These are phyloP conservation scores for Dissostichus mawsoni DNA, from an alignment of 2,113 vertebrate genomes.

Conservation along the genomic window DNA sequence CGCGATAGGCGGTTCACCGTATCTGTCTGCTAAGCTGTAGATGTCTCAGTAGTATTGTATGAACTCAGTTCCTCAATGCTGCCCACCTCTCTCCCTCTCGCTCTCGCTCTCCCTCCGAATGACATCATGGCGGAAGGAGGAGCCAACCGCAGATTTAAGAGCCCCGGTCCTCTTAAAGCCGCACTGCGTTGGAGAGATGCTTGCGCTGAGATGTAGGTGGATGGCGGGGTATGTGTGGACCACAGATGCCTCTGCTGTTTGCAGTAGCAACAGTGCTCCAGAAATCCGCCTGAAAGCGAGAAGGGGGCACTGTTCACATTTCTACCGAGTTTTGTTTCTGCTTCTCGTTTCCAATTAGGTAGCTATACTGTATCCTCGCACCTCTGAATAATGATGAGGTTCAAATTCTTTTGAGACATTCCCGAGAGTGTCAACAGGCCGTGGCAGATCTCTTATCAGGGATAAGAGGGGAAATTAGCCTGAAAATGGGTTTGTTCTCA, in stretches of 20 bases:
- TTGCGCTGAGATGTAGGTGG: constrained; percentile 57
- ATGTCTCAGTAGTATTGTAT: constrained; percentile 87
- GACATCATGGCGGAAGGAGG: constrained; percentile 84
- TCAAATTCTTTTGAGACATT: constrained; percentile 44
- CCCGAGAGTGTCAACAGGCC: constrained; percentile 38
- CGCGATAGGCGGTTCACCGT: constrained; percentile 80
- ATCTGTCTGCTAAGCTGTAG: constrained; percentile 83
- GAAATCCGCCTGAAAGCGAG: constrained; percentile 72
- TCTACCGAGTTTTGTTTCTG: constrained; percentile 54
- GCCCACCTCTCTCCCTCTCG: constrained; percentile 81
- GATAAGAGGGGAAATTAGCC: constrained; percentile 11
- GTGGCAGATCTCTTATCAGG: constrained; percentile 26
- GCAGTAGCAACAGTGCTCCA: constrained; percentile 48
- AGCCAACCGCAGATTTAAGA: constrained; percentile 78
- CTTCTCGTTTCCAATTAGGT: constrained; percentile 32
- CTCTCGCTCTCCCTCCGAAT: constrained; percentile 79
- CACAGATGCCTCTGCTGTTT: constrained; percentile 55
- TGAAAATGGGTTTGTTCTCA: constrained; percentile 28
- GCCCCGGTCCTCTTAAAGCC: constrained; percentile 83
- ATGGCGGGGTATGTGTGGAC: constrained; percentile 43
- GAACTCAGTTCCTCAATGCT: constrained; percentile 84
- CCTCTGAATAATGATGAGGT: constrained; percentile 38
- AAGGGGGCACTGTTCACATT: constrained; percentile 86
- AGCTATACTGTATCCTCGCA: constrained; percentile 36
- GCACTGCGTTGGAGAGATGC: constrained; percentile 82